Percentiles rank a stretch among this genome's conserved stretches.
phyloP scores from a whole-genome alignment of 2,888 invertebrate species.

The Andrena haemorrhoa region DNA sequence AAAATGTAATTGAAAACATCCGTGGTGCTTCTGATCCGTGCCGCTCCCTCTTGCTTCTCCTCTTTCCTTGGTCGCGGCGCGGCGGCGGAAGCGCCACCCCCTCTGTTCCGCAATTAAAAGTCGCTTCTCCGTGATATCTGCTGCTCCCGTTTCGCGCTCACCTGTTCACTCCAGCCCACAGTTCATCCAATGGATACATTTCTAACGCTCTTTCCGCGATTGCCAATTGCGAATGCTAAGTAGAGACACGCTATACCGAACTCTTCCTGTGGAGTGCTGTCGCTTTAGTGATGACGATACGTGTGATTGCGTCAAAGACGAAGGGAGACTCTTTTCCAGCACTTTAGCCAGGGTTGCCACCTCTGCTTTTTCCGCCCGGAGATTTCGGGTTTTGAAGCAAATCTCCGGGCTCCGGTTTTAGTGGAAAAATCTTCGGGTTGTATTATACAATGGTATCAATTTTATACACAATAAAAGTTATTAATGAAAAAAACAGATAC shows the following conservation, averaged over 20 bases:
- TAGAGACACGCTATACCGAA: slow-evolving; percentile 14
- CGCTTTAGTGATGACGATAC: background rate
- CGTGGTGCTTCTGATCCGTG: slow-evolving; percentile 77
- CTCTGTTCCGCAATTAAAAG: slow-evolving; percentile 59
- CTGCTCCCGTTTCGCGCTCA: slow-evolving; percentile 39
- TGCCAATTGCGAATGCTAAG: slow-evolving; percentile 9
- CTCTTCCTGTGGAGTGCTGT: background rate
- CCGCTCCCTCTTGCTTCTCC: slow-evolving; percentile 68
- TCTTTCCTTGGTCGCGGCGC: slow-evolving; percentile 44
- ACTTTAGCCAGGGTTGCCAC: no score
- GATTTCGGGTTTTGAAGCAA: no score
- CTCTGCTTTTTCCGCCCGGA: no score
- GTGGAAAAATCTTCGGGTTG: no score
- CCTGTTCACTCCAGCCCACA: slow-evolving; percentile 25
- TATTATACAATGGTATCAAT: no score
- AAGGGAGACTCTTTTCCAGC: background rate
- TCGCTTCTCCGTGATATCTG: slow-evolving; percentile 55
- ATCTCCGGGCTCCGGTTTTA: no score
- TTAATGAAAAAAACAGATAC: no score
- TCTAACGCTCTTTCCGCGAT: slow-evolving; percentile 34
- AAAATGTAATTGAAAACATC: slow-evolving; percentile 82
- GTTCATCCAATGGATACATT: background rate
- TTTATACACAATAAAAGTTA: no score
- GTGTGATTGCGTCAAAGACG: background rate
- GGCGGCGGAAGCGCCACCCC: slow-evolving; percentile 14